phyloP scores from a whole-genome alignment of 2,797 vertebrate genomes.

The Dallia pectoralis region DNA sequence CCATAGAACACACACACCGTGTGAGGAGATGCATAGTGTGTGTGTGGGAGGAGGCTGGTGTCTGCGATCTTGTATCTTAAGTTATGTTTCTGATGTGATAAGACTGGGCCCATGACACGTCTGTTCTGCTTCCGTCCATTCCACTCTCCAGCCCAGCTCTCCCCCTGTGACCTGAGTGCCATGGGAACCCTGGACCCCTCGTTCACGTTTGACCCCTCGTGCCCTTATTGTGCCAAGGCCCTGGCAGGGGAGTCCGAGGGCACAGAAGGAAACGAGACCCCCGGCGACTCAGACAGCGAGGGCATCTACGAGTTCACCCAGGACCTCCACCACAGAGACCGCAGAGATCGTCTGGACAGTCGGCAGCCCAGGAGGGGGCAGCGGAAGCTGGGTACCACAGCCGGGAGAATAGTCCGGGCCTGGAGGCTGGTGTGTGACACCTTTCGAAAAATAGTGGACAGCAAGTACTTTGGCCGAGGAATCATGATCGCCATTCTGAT shows the following conservation, averaged over 20 bases:
- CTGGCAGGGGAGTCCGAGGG: conserved; percentile 77
- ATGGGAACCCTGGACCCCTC: conserved; percentile 78
- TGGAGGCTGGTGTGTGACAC: conserved; percentile 93
- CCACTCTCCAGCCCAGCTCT: conserved; percentile 75
- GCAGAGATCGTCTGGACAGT: conserved; percentile 77
- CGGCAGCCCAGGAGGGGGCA: conserved; percentile 70
- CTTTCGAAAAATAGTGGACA: conserved; percentile 87
- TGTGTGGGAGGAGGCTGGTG: background rate
- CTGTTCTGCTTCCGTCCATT: background rate
- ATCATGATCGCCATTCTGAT: conserved; percentile 92
- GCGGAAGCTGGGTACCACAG: conserved; percentile 58
- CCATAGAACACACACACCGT: background rate
- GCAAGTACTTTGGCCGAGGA: conserved; percentile 88
- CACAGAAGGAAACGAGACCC: conserved; percentile 77
- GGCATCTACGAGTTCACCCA: conserved; percentile 91
- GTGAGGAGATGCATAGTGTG: background rate
- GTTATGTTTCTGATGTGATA: background rate
- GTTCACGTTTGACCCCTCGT: conserved; percentile 78
- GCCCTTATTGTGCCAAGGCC: conserved; percentile 85
- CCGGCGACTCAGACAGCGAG: conserved; percentile 89
- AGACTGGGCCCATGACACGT: background rate
- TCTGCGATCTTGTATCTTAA: background rate
- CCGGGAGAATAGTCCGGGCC: conserved; percentile 76
- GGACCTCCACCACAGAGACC: conserved; percentile 83
- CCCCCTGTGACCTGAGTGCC: conserved; percentile 74